phyloP scores from a whole-genome alignment of 2,113 vertebrate genomes.

The Podarcis cretensis region DNA sequence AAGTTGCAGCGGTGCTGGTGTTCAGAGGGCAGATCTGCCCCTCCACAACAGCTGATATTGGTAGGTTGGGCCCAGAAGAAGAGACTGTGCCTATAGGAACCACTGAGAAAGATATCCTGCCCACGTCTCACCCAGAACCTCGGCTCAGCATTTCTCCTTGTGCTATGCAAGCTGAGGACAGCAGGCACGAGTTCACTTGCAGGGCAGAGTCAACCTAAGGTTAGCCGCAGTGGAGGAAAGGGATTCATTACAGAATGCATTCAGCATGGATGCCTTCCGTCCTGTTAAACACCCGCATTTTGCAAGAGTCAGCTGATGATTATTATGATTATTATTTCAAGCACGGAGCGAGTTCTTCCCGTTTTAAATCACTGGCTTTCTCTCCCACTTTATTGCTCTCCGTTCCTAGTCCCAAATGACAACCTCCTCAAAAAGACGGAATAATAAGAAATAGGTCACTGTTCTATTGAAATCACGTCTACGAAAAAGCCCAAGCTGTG shows the following conservation, averaged over 20 bases:
- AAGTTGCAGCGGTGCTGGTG: too few species aligned
- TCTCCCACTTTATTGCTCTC: neutral
- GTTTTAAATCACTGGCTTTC: neutral
- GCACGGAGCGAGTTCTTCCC: neutral
- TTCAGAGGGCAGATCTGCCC: too few species aligned
- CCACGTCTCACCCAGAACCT: too few species aligned
- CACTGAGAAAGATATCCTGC: too few species aligned
- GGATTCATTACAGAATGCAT: neutral
- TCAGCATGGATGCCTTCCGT: neutral
- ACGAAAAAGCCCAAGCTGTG: conserved; percentile 22
- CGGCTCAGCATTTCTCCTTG: neutral
- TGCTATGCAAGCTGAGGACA: neutral
- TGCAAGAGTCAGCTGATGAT: neutral
- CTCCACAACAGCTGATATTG: too few species aligned
- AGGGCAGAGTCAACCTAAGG: neutral
- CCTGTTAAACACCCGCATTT: neutral
- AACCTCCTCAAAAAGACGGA: conserved; percentile 30
- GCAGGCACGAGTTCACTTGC: neutral
- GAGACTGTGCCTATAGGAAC: too few species aligned
- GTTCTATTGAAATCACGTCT: conserved; percentile 40
- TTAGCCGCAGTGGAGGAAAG: neutral
- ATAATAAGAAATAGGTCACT: conserved; percentile 4
- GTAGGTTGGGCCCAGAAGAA: too few species aligned
- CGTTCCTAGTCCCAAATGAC: conserved; percentile 10
- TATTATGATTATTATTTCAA: neutral